Evolutionary conservation across 2,113 vertebrate species (phyloP), one percentile per base, ranked within the genome.

Genomic region (Onychostoma macrolepis): DNA sequence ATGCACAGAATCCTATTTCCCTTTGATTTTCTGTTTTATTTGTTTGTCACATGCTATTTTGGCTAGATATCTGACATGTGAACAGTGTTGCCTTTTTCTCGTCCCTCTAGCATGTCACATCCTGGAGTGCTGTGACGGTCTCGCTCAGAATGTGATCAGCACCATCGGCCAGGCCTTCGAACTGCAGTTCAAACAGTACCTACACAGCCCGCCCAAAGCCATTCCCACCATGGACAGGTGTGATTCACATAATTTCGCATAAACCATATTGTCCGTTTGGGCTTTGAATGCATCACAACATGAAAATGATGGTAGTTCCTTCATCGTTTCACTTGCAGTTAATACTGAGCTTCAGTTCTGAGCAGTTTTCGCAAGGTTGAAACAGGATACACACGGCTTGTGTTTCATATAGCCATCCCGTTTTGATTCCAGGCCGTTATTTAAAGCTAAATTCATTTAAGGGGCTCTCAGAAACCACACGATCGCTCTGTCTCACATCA

Each of bases 111-210:
- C 98, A 1, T 99, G 98, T 89, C 98, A 99, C 89, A 99, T 99
- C 93, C 94, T 99, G 95, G 98, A 99, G 93, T 99, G 98, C 84
- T 95, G 96, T 0, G 97, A 98, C 2, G 97, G 98, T 89, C 95
- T 99, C 81, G 98, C 98, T 0, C 98, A 99, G 94, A 97, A 94
- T 0, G 96, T 99, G 91, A 99, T 99, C 96, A 97, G 95, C 88
- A 99, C 98, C 0, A 97, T 99, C 45, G 98, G 98, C 63, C 98
- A 99, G 88, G 98, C 98, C 88, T 99, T 99, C 0, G 98, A 99
- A 94, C 94, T 99, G 86, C 97, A 98, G 91, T 99, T 99, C 94
- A 99, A 98, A 89, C 98, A 99, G 91, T 98, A 98, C 87, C 95
- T 99, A 3, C 97, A 99, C 93, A 99, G 97, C 87, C 97, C 98